Conservation (phyloP, 1,140 invertebrate genomes). For the Drosophila micromelanica region DNA sequence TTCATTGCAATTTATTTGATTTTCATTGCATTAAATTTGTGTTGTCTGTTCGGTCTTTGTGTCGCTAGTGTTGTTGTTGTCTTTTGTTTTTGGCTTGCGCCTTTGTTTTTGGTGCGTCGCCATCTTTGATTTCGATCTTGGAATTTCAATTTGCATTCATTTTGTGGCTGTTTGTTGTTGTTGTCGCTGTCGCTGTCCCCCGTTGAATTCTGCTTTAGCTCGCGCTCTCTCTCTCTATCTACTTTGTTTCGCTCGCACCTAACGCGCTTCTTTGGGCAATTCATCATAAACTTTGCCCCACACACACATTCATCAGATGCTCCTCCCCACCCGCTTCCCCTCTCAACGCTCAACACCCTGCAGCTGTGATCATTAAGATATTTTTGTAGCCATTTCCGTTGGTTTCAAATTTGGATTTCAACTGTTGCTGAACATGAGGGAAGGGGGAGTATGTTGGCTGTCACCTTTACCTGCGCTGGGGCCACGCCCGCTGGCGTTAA, state of each 20-base stretch:
- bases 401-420: conserved; percentile 18
- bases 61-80: conserved; percentile 21
- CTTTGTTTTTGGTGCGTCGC: conserved; percentile 49
- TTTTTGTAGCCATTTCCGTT: conserved; percentile 37
- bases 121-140: conserved; percentile 68
- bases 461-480: conserved; percentile 7
- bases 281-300: conserved; percentile 59
- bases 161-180: conserved; percentile 22
- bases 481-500: conserved; percentile 1
- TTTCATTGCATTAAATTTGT: conserved; percentile 79
- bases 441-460: not conserved
- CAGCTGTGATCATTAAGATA: conserved; percentile 36
- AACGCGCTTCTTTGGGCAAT: conserved; percentile 59
- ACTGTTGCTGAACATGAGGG: not conserved
- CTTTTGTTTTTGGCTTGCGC: conserved; percentile 49
- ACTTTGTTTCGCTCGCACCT: conserved; percentile 35
- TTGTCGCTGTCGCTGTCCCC: not conserved
- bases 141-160: conserved; percentile 75
- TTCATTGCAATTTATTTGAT: conserved; percentile 81
- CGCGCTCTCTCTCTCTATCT: not conserved
- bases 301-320: conserved; percentile 54
- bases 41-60: conserved; percentile 31
- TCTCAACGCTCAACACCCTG: conserved; percentile 1
- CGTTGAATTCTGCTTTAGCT: conserved; percentile 1
- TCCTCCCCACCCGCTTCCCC: not conserved